phyloP scores from a whole-genome alignment of 2,888 invertebrate species.

The Agrilus mali region DNA sequence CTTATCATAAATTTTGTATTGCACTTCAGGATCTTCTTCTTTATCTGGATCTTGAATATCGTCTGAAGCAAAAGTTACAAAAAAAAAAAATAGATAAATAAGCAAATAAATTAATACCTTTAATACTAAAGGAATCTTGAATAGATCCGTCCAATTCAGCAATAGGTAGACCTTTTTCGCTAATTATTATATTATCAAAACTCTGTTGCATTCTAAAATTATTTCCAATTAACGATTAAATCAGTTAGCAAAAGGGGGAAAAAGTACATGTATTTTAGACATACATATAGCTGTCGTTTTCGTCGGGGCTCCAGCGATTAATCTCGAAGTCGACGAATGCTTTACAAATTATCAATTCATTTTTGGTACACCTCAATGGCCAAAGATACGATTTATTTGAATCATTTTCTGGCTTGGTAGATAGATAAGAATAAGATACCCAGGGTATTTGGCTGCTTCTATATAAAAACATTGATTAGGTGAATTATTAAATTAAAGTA shows the following conservation, averaged over 20 bases:
- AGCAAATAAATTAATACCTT: neutral
- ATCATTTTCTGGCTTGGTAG: too few species aligned
- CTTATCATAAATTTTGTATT: too few species aligned
- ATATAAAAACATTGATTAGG: neutral
- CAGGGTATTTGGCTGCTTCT: constrained; percentile 17
- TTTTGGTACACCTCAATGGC: too few species aligned
- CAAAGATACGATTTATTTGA: too few species aligned
- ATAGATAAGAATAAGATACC: neutral
- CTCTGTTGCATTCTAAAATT: too few species aligned
- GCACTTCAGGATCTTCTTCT: constrained; percentile 21
- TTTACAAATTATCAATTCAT: constrained; percentile 38
- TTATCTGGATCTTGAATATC: constrained; percentile 1
- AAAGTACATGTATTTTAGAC: neutral
- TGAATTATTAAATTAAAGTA: neutral
- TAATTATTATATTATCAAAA: constrained; percentile 8
- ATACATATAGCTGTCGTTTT: constrained; percentile 18
- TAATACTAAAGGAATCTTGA: constrained; percentile 30
- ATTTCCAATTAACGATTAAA: neutral
- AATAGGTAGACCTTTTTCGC: constrained; percentile 25
- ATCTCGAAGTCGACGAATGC: constrained; percentile 38
- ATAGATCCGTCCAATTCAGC: constrained; percentile 32
- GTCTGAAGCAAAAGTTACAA: too few species aligned
- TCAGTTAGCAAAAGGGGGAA: neutral
- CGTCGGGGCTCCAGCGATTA: constrained; percentile 23
- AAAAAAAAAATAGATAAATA: neutral